Conservation (phyloP, 2,113 vertebrate species). For the Micromys minutus region DNA sequence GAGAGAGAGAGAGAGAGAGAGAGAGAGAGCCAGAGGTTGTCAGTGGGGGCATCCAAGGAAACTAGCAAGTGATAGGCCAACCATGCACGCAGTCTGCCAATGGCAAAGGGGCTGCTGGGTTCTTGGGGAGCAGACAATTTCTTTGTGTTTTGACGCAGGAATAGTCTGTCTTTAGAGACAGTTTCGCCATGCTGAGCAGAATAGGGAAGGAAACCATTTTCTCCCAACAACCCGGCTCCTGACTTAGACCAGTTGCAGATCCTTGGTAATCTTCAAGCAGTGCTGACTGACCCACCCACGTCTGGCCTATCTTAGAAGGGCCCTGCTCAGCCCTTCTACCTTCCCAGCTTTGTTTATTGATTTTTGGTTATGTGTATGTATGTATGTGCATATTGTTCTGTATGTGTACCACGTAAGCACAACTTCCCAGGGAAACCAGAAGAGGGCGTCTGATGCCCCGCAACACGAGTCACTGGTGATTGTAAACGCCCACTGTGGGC, state of each 20-base stretch:
- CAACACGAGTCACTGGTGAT: no score
- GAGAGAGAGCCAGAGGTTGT: not conserved
- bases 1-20: no score
- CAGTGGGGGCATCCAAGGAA: not conserved
- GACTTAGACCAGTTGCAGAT: not conserved
- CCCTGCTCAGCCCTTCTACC: not conserved
- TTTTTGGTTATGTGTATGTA: not conserved
- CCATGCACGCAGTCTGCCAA: not conserved
- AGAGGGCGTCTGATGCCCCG: not conserved
- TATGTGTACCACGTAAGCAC: not conserved
- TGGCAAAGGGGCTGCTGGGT: no score
- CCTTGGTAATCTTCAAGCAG: rapidly evolving
- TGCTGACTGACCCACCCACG: no score
- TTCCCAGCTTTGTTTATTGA: no score
- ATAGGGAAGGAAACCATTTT: rapidly evolving
- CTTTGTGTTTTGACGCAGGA: not conserved
- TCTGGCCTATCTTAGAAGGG: not conserved
- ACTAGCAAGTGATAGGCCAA: not conserved
- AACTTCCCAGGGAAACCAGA: not conserved
- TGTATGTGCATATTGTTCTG: not conserved
- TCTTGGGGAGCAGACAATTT: not conserved
- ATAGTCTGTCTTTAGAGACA: not conserved
- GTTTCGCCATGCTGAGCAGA: not conserved
- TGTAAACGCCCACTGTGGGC: not conserved
- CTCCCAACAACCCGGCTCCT: not conserved